Percentiles rank a stretch among this genome's conserved stretches.
Evolutionary conservation across 2,113 vertebrate genomes (phyloP).

Genomic region (Urocynchramus pylzowi): DNA sequence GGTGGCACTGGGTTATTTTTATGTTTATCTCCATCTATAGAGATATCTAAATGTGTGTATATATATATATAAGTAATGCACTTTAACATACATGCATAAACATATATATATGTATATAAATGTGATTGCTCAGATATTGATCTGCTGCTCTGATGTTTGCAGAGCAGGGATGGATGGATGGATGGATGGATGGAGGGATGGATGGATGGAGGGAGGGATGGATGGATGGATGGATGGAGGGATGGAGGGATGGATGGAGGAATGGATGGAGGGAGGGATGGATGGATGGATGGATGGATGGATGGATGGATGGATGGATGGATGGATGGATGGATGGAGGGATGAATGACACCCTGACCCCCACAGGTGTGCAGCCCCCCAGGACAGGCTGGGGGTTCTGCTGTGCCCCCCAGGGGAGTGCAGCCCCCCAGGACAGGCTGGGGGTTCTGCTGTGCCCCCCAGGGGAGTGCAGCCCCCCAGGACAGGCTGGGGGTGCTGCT

Average conservation of each 20-base stretch:
- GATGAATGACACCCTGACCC: neutral
- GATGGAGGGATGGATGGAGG: neutral
- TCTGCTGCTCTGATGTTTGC: neutral
- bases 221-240: neutral
- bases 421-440: neutral
- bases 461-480: too few relatives aligned
- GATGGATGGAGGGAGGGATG: neutral
- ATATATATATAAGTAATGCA: neutral
- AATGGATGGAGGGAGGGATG: neutral
- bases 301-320: neutral
- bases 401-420: neutral
- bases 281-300: neutral
- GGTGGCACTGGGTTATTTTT: neutral
- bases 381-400: neutral
- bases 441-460: neutral
- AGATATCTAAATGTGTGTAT: neutral
- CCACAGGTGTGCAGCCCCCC: neutral
- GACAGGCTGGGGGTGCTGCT: too few relatives aligned
- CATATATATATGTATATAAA: neutral
- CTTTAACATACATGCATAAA: neutral
- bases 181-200: neutral
- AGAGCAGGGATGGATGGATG: neutral
- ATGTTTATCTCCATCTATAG: neutral
- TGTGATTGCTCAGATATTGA: neutral
- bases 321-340: neutral